Base-by-base conservation (phyloP, 2,113 vertebrate species). In the Coracopsis vasa region DNA sequence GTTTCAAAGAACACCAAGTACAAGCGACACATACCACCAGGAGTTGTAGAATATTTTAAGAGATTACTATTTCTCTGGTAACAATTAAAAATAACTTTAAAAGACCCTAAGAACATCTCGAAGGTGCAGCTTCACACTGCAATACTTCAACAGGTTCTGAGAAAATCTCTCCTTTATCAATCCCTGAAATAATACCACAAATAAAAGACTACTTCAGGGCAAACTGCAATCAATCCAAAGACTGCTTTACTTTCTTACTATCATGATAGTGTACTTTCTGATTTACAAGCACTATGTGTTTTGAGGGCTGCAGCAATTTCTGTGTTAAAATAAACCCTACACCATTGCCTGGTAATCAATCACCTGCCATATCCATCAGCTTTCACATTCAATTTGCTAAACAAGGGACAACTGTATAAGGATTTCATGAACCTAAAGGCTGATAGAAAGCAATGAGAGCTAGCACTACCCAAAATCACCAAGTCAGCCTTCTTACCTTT, bases 401-500 rank as follows among this genome's bases (percentile, higher is more conserved):
- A 69, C 1, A 7, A 88, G 54, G 47, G 48, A 79, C 19, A 90
- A 66, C 48, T 6, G 17, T 0, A 0, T 20, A 56, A 84, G 41
- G 23, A 31, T 73, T 92, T 88, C 5, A 62, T 42, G 84, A 88
- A 86, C 0, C 0, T 10, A 62, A 90, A 77, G 70, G 60, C 69
- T 90, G 90, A 88, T 51, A 65, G 9, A 88, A 86, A 60, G 20
- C 23, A 27, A 29, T 4, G 23, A 58, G 37, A 83, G 31, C 47
- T n/a, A 48, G 20, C 7, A 4, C 47, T 42, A 64, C 17, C 60
- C 25, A 66, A 80, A 96, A 72, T 28, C 80, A 80, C 10, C 23
- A 60, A 60, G 69, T 62, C 83, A 81, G 70, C 88, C 70, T 81
- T 35, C 77, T 72, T 84, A 96, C 94, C 95, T 94, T 85, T 81